phyloP scores from a whole-genome alignment of 2,888 invertebrate genomes.

The Agrotis clavis region DNA sequence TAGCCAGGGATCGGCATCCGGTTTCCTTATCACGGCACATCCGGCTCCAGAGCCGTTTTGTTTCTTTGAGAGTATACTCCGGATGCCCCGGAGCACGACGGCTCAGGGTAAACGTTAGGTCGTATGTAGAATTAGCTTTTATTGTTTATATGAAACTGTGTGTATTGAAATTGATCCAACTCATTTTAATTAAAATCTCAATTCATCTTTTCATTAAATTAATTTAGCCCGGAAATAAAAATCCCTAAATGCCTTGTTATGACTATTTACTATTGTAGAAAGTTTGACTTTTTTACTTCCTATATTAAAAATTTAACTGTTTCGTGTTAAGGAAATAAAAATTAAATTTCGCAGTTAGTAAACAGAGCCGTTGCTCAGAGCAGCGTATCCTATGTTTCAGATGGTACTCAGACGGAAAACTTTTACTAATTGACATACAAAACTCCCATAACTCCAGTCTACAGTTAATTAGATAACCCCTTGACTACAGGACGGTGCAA shows the following conservation, averaged over 20 bases:
- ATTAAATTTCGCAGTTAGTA: too few relatives aligned
- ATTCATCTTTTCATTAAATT: neutral
- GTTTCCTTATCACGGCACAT: slow-evolving; percentile 85
- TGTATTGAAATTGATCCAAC: neutral
- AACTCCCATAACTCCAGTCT: neutral
- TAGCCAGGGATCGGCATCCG: slow-evolving; percentile 83
- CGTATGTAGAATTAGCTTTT: slow-evolving; percentile 32
- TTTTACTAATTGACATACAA: slow-evolving; percentile 13
- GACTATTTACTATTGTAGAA: neutral
- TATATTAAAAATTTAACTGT: neutral
- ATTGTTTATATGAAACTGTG: slow-evolving; percentile 24
- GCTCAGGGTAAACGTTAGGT: slow-evolving; percentile 47
- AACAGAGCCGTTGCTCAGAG: neutral
- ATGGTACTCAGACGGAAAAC: too few relatives aligned
- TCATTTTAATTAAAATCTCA: too few relatives aligned
- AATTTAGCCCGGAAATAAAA: too few relatives aligned
- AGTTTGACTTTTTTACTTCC: neutral
- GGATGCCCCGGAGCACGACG: slow-evolving; percentile 70
- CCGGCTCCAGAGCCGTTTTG: slow-evolving; percentile 81
- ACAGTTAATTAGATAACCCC: slow-evolving; percentile 28
- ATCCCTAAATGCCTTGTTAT: neutral
- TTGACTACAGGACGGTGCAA: slow-evolving; percentile 4
- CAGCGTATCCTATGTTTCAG: too few relatives aligned
- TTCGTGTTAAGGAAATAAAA: neutral
- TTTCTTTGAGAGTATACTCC: slow-evolving; percentile 80